Evolutionary conservation across 2,888 invertebrate genomes (phyloP).

Genomic region (Nephrotoma guestfalica): DNA sequence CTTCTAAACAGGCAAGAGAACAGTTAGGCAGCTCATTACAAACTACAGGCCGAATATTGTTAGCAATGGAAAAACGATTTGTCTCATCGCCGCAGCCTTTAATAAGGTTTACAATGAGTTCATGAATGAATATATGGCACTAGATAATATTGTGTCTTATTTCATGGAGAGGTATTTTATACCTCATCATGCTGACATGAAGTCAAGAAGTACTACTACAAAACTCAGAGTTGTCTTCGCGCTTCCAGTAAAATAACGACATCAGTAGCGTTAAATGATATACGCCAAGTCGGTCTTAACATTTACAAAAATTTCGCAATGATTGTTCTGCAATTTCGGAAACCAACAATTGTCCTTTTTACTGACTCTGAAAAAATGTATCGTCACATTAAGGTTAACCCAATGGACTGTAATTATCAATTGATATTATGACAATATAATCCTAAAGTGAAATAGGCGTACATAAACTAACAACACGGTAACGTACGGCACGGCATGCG

Average conservation of each 20-base stretch:
- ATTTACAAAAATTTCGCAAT: not conserved
- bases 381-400: not conserved
- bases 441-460: not conserved
- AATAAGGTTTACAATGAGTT: not conserved
- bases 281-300: not conserved
- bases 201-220: not conserved
- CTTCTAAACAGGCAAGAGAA: not conserved
- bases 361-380: conserved; percentile 5
- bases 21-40: not conserved
- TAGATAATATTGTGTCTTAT: not conserved
- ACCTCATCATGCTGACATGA: conserved; percentile 2
- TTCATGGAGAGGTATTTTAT: not conserved
- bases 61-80: not conserved
- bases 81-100: not conserved
- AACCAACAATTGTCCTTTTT: not conserved
- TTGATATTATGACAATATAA: not conserved
- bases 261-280: not conserved
- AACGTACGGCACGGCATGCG: no score
- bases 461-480: no score
- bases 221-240: conserved; percentile 2
- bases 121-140: not conserved
- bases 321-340: not conserved
- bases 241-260: not conserved
- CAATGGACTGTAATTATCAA: not conserved
- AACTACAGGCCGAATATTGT: not conserved